These are phyloP conservation scores for Arbacia lixula DNA, from an alignment of 53 echinoderm and acorn worm genomes.

Conservation along the genomic window DNA sequence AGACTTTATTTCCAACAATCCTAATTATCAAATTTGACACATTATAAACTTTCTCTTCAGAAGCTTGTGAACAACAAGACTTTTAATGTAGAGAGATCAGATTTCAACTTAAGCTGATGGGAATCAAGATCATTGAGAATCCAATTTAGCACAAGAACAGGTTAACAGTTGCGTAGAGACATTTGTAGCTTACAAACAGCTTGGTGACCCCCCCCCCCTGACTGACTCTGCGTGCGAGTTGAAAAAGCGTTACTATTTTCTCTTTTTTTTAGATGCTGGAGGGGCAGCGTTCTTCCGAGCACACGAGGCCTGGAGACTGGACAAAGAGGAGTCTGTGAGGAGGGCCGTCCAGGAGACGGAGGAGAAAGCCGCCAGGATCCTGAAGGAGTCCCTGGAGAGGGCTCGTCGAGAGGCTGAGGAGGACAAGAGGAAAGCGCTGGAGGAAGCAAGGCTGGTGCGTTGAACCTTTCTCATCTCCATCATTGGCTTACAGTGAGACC, in stretches of 20 bases:
- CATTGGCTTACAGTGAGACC: too few relatives aligned
- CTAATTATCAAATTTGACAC: too few relatives aligned
- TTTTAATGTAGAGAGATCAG: too few relatives aligned
- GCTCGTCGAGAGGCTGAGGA: slow-evolving; percentile 70
- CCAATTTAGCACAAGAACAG: too few relatives aligned
- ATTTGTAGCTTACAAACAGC: too few relatives aligned
- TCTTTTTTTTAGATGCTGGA: slow-evolving; percentile 77
- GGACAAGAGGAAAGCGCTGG: slow-evolving; percentile 78
- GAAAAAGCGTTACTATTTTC: background rate
- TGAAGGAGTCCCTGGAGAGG: slow-evolving; percentile 72
- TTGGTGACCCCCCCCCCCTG: too few relatives aligned
- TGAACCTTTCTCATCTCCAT: background rate
- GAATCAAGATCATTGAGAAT: too few relatives aligned
- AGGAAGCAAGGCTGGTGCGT: slow-evolving; percentile 85
- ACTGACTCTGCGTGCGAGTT: background rate
- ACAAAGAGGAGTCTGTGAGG: slow-evolving; percentile 79
- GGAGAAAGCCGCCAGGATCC: slow-evolving; percentile 65
- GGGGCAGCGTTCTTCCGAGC: slow-evolving; percentile 77
- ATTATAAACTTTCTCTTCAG: too few relatives aligned
- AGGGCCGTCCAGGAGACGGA: slow-evolving; percentile 77
- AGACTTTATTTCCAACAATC: too few relatives aligned
- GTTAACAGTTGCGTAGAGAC: too few relatives aligned
- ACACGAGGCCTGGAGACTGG: slow-evolving; percentile 70
- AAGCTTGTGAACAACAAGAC: too few relatives aligned
- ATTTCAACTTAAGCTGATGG: too few relatives aligned